Evolutionary conservation across 2,113 vertebrate species (phyloP).

Genomic region (Psilopogon haemacephalus): DNA sequence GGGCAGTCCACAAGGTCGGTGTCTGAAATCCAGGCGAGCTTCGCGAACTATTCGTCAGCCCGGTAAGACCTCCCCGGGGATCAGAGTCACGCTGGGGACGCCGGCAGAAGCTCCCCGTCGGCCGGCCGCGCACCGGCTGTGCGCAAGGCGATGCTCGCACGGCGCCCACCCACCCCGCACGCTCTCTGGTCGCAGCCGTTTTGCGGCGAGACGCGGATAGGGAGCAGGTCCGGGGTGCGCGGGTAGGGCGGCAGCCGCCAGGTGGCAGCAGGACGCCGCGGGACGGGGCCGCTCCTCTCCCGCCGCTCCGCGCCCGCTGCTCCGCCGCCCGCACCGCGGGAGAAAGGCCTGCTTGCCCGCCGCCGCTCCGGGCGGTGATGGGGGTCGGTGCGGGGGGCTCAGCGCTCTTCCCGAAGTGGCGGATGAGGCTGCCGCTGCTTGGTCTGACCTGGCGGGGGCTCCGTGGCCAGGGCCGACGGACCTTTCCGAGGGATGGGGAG

Average conservation of each 20-base stretch:
- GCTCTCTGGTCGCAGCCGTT: not conserved
- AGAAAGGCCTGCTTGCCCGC: not conserved
- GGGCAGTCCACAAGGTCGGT: no score
- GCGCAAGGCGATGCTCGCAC: no score
- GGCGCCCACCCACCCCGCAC: not conserved
- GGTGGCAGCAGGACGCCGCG: slow-evolving; percentile 41
- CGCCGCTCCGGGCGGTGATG: not conserved
- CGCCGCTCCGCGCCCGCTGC: not conserved
- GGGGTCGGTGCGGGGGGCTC: not conserved
- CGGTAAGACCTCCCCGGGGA: not conserved
- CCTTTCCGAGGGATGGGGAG: accelerated
- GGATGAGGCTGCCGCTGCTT: not conserved
- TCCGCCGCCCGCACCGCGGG: not conserved
- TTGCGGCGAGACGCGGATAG: not conserved
- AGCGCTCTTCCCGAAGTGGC: not conserved
- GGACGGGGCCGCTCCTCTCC: no score
- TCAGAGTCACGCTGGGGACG: no score
- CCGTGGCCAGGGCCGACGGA: not conserved
- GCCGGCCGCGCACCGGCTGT: no score
- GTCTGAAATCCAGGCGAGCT: not conserved
- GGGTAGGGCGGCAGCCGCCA: not conserved
- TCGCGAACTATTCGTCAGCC: not conserved
- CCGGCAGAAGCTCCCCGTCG: no score
- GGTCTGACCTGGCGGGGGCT: not conserved
- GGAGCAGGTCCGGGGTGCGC: no score